Evolutionary conservation across 1,140 invertebrate genomes (phyloP), one percentile per base, ranked within the genome.

Genomic region (Idris sp.): DNA sequence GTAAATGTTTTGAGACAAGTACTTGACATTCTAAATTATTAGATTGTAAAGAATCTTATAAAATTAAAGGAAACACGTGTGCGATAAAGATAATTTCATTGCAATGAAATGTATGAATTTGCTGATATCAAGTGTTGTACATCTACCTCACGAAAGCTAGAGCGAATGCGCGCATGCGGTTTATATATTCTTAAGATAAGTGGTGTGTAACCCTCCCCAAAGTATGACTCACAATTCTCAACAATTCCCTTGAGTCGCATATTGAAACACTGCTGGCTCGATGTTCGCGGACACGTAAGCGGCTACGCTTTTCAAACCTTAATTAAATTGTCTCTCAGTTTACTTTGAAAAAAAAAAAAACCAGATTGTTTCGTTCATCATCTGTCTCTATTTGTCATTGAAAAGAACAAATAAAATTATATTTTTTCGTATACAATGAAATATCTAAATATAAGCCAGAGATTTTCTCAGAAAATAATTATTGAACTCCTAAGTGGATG

Each of bases 201-300:
- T 68, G 64, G 54, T 48, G 56, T 38, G 43, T 31, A 62, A 68
- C 56, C 56, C 56, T 62, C 62, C 58, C 41, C 33, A 10, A 56
- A 59, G 58, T 58, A 68, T 74, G 71, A 74, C 62, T 74, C 71
- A 74, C 71, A 61, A 59, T 54, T 62, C 48, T 38, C 41, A 56
- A 67, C 62, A 62, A 68, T 62, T 53, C 71, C 62, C 71, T 16
- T 11, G 71, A 56, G 72, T 62, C 38, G 26, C 54, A 54, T 61
- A 49, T 43, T 54, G 62, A 74, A 68, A 43, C 48, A 30, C 51
- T 9, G 2, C 44, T 15, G 67, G 54, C 54, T 31, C 33, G 54
- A 64, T 64, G 58, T 36, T 62, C 41, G 64, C 30, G 41, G 43
- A 69, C 72, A 67, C 56, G 62, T 74, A 74, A 67, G 56, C 72